phyloP scores from a whole-genome alignment of 2,797 vertebrate genomes.

The Helicolenus hilgendorfi region DNA sequence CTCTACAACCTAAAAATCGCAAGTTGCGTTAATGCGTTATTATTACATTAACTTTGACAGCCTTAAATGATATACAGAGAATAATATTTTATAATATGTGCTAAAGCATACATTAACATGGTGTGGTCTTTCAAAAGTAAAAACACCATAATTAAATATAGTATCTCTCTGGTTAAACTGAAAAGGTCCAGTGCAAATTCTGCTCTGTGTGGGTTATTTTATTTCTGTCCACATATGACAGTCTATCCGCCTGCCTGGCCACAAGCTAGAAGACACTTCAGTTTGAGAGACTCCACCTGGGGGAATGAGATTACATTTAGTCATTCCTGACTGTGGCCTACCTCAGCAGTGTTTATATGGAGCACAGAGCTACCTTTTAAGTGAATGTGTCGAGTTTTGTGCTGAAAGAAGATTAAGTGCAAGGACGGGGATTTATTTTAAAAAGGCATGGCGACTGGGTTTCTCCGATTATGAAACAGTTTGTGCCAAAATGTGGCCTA shows the following conservation, averaged over 20 bases:
- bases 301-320: constrained; percentile 54
- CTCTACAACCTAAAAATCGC: too few species aligned
- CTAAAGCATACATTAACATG: neutral
- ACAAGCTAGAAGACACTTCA: neutral
- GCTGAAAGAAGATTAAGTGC: constrained; percentile 39
- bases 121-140: neutral
- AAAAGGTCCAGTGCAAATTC: neutral
- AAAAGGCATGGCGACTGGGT: neutral
- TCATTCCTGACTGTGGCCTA: constrained; percentile 35
- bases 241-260: neutral
- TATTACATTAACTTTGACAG: too few species aligned
- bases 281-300: constrained; percentile 41
- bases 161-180: neutral
- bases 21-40: too few species aligned
- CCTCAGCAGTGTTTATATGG: constrained; percentile 35
- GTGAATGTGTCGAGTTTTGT: constrained; percentile 34
- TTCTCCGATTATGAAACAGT: neutral
- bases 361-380: constrained; percentile 18
- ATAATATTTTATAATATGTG: neutral
- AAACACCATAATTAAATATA: constrained; percentile 1
- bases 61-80: too few species aligned
- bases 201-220: neutral
- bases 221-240: neutral
- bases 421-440: constrained; percentile 33
- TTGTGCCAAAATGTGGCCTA: neutral